Conservation (phyloP, 2,888 invertebrate genomes). For the Himalopsyche kuldschensis region DNA sequence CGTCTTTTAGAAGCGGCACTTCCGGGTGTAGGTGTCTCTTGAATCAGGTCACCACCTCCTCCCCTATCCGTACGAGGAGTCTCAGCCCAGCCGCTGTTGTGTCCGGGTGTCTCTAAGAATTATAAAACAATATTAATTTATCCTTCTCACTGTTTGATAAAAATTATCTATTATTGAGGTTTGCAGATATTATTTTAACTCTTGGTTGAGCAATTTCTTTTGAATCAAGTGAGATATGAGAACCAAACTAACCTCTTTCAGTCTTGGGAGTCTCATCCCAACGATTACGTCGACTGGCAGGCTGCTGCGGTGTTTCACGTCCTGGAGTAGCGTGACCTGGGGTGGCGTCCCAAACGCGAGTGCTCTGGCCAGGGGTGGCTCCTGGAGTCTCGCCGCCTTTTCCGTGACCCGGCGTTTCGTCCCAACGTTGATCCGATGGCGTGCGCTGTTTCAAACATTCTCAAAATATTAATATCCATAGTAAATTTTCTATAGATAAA, state of each 20-base stretch:
- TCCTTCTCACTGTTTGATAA: background rate
- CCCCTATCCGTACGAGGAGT: slow-evolving; percentile 94
- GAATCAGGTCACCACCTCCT: slow-evolving; percentile 75
- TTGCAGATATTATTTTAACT: background rate
- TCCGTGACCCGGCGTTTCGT: slow-evolving; percentile 89
- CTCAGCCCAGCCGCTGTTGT: slow-evolving; percentile 98
- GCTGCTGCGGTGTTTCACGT: slow-evolving; percentile 72
- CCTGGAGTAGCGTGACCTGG: slow-evolving; percentile 90
- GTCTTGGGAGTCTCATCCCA: slow-evolving; percentile 99
- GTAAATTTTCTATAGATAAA: background rate
- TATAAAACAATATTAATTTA: slow-evolving; percentile 13
- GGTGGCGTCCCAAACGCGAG: slow-evolving; percentile 95
- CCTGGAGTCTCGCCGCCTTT: slow-evolving; percentile 86
- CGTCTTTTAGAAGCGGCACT: slow-evolving; percentile 87
- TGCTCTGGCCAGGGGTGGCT: slow-evolving; percentile 86
- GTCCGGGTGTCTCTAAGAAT: slow-evolving; percentile 85
- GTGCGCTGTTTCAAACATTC: slow-evolving; percentile 59
- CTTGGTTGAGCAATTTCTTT: too few relatives aligned
- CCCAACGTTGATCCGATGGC: slow-evolving; percentile 84
- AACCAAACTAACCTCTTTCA: slow-evolving; percentile 68
- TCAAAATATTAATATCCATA: background rate
- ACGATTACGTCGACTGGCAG: slow-evolving; percentile 85
- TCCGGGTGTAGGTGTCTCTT: slow-evolving; percentile 88
- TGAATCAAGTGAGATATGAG: background rate
- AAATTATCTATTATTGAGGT: background rate